Base-by-base conservation (phyloP, 2,888 invertebrate genomes). In the Exocentrus adspersus region DNA sequence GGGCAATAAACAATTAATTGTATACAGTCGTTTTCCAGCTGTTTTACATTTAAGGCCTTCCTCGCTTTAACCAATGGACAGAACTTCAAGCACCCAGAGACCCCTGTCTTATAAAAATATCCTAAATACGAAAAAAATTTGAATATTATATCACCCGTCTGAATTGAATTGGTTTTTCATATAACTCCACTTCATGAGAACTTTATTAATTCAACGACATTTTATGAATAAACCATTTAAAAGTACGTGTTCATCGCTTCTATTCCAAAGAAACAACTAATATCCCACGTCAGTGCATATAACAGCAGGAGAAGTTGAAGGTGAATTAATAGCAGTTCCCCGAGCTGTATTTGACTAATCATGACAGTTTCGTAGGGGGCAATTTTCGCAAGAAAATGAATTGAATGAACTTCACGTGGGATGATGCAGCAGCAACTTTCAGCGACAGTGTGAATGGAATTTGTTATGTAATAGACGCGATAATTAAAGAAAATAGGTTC, bases 201-300 rank as follows among this genome's bases (percentile, higher is more conserved):
- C 43, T 17, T 16, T 9, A 43, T 17, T 16, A 7, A 43, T 43
- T 43, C 9, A 10, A 43, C 43, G 42, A 16, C 14, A 14, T 7
- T 7, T n/a, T 37, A 37, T 43, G 20, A 43, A 17, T 16, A 16
- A 43, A 43, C 19, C 43, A 9, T 20, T 2, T 9, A 2, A 17
- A 43, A 43, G 2, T 16, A 43, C 43, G 43, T 2, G 17, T 19
- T 19, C 43, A 43, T 43, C 43, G 20, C 20, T 43, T 19, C 43
- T 19, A 43, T 43, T 19, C 43, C 16, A 43, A 43, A 43, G 43
- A 20, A 43, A 10, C 19, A 43, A 19, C 17, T 43, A 43, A 43
- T 43, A 3, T n/a, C 43, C 17, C 5, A 43, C n/a, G 17, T n/a
- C 19, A 19, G 43, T 19, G 12, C 17, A 43, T n/a, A n/a, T 37